Base-by-base conservation (phyloP, 2,888 invertebrate species). In the Galerucella nymphaeae region DNA sequence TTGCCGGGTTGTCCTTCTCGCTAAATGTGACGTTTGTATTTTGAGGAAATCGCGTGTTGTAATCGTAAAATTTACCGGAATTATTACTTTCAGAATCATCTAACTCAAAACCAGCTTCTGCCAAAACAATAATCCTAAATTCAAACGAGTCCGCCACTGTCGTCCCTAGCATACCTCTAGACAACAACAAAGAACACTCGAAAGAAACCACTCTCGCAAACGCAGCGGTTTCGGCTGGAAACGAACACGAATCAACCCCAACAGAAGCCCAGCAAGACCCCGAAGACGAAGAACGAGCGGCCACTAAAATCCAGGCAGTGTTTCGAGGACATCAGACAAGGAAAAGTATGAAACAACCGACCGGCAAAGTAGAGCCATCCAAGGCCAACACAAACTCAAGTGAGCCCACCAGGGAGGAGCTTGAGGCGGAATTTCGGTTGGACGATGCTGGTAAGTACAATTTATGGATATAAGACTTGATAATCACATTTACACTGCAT, bases 221-320 rank as follows among this genome's bases (percentile, higher is more conserved):
- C 38, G 71, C 82, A 82, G 53, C 84, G 84, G 77, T 84, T 84
- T 75, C 84, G 82, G 73, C 81, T 77, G 71, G 1, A 53, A 53
- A 70, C 62, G 66, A 50, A 11, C 16, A 16, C 53, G 9, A 16
- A 18, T 2, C 18, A 53, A 53, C 53, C 16, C 53, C 53, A 16
- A 53, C 61, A 50, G 50, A 20, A 48, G 55, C 62, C 70, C 66
- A 78, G 74, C 70, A 79, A 78, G 67, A 50, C 74, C 30, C 76
- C 69, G 69, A 72, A 62, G 71, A 62, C 59, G 77, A 77, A 77
- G 90, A 90, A 75, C 88, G 91, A 77, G 96, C 96, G 78, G 96
- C 95, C 77, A 93, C 93, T 66, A 95, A 94, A 89, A 96, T 96
- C 88, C 96, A 96, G 86, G 96, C 96, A 82, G 94, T 90, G 80